These are phyloP conservation scores for Conchocele bisecta DNA, from an alignment of 2,888 invertebrate species.

Conservation along the genomic window DNA sequence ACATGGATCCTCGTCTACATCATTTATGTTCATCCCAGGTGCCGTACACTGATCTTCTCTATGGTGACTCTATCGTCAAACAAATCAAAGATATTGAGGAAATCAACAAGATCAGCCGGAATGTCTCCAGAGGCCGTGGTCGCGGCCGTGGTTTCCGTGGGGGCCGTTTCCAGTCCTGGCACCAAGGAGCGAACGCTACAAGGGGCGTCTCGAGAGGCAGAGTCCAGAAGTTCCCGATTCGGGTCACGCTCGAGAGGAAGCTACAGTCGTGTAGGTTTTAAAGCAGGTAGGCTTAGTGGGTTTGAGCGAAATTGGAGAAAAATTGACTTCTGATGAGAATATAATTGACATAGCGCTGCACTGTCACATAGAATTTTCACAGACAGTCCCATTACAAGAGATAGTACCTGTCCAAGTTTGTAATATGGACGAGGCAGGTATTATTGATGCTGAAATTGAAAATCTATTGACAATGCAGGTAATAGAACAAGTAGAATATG, in stretches of 20 bases:
- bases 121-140: neutral
- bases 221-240: too few species aligned
- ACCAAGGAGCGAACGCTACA: too few species aligned
- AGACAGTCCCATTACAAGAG: neutral
- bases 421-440: conserved; percentile 1
- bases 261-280: conserved; percentile 8
- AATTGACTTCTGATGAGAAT: conserved; percentile 31
- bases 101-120: conserved; percentile 18
- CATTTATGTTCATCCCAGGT: conserved; percentile 30
- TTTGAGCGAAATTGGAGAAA: conserved; percentile 42
- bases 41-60: conserved; percentile 20
- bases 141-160: neutral
- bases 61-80: conserved; percentile 32
- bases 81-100: conserved; percentile 33
- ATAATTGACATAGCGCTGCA: conserved; percentile 25
- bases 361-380: conserved; percentile 12
- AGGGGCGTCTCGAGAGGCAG: too few species aligned
- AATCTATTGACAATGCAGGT: conserved; percentile 24
- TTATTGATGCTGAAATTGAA: conserved; percentile 27
- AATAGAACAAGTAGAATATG: conserved; percentile 14
- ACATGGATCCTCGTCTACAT: conserved; percentile 31
- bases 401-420: neutral
- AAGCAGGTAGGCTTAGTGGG: conserved; percentile 25
- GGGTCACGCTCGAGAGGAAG: too few species aligned
- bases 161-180: too few species aligned